phyloP scores from a whole-genome alignment of 2,888 invertebrate genomes.

The Drosophila leonis region DNA sequence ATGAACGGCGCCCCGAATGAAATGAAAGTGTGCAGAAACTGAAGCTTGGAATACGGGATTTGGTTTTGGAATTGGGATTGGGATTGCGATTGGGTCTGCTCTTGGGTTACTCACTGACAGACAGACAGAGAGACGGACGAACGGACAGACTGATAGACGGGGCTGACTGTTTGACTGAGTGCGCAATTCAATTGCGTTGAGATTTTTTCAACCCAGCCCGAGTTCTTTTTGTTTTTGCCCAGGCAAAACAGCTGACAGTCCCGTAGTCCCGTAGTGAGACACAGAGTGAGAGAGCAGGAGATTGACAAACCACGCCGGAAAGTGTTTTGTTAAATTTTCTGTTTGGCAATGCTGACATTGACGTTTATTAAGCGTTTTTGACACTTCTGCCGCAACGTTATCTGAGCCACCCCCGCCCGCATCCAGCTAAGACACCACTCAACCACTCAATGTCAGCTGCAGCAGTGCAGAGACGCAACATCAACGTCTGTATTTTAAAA shows the following conservation, averaged over 20 bases:
- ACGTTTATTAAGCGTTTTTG: slow-evolving; percentile 81
- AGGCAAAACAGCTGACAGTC: slow-evolving; percentile 50
- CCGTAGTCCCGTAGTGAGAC: neutral
- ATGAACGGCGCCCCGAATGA: slow-evolving; percentile 59
- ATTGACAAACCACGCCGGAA: slow-evolving; percentile 55
- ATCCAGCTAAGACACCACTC: slow-evolving; percentile 45
- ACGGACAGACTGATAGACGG: slow-evolving; percentile 15
- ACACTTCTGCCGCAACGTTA: slow-evolving; percentile 73
- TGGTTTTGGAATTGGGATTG: slow-evolving; percentile 18
- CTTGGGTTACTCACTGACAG: slow-evolving; percentile 44
- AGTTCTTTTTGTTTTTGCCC: slow-evolving; percentile 40
- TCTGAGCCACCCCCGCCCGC: slow-evolving; percentile 33
- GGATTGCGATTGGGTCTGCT: slow-evolving; percentile 29
- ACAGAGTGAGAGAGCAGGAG: slow-evolving; percentile 18
- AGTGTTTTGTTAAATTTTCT: slow-evolving; percentile 73
- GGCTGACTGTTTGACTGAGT: slow-evolving; percentile 55
- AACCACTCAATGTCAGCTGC: slow-evolving; percentile 76
- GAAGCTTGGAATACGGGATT: slow-evolving; percentile 39
- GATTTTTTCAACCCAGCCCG: slow-evolving; percentile 36
- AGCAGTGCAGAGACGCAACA: slow-evolving; percentile 59
- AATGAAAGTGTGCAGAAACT: slow-evolving; percentile 64
- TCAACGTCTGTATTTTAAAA: slow-evolving; percentile 61
- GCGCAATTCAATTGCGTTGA: slow-evolving; percentile 80
- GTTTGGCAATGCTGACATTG: slow-evolving; percentile 77
- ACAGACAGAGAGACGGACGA: neutral